These are phyloP conservation scores for Pleuronectes platessa DNA, from an alignment of 2,113 vertebrate genomes.

Conservation along the genomic window DNA sequence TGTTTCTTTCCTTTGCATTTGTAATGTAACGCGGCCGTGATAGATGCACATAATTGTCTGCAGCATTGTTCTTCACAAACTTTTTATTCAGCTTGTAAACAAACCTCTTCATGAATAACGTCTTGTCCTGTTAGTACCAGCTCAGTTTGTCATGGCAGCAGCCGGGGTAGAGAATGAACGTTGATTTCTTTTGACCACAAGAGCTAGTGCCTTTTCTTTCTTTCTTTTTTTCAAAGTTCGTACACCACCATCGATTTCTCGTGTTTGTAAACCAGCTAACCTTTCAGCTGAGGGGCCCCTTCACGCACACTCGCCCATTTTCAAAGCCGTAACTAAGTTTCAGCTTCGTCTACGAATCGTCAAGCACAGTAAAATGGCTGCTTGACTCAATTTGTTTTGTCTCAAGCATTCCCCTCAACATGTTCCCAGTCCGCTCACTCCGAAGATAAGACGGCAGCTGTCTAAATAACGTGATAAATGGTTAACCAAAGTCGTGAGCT, in stretches of 20 bases:
- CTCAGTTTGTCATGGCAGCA: slow-evolving; percentile 29
- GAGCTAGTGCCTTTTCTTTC: slow-evolving; percentile 68
- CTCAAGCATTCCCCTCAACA: background rate
- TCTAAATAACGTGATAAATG: slow-evolving; percentile 12
- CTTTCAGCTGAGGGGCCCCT: slow-evolving; percentile 27
- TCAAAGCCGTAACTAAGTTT: slow-evolving; percentile 41
- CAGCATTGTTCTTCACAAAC: slow-evolving; percentile 43
- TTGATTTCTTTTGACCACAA: slow-evolving; percentile 25
- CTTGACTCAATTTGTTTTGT: slow-evolving; percentile 21
- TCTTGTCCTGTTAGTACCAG: slow-evolving; percentile 13
- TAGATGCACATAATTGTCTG: slow-evolving; percentile 66
- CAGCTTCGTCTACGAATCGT: background rate
- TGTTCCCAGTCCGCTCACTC: slow-evolving; percentile 21
- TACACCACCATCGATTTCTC: slow-evolving; percentile 18
- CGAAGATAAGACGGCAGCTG: slow-evolving; percentile 2
- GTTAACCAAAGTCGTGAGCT: background rate
- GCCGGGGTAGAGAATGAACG: slow-evolving; percentile 5
- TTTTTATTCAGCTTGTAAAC: slow-evolving; percentile 16
- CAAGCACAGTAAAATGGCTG: slow-evolving; percentile 16
- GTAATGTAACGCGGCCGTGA: slow-evolving; percentile 46
- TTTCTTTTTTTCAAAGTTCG: slow-evolving; percentile 55
- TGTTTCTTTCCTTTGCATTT: slow-evolving; percentile 49
- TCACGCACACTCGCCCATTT: slow-evolving; percentile 39
- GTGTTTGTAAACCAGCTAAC: slow-evolving; percentile 30
- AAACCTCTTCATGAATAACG: slow-evolving; percentile 17